Evolutionary conservation across 2,888 invertebrate genomes (phyloP), one percentile per base, ranked within the genome.

Genomic region (Calameuta idolon): DNA sequence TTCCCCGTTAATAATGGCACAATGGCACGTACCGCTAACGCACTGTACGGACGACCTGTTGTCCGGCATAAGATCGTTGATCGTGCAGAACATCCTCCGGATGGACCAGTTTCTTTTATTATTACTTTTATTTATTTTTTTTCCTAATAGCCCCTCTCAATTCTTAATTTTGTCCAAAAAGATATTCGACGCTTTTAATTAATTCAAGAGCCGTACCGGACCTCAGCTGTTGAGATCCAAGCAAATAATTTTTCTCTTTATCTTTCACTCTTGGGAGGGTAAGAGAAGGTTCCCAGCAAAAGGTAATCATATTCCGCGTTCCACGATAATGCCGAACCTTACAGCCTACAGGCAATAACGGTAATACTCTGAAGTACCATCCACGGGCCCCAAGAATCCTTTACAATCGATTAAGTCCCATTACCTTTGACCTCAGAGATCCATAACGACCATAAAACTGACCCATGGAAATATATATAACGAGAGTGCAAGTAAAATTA

Each of bases 271-370:
- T 55, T 23, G 55, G 5, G 23, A 55, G 76, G 76, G 37, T 79
- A 74, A 74, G 79, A 76, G 74, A 76, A 75, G 76, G 80, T 84
- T 84, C 85, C 82, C 87, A 88, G 85, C 84, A 85, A 85, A 87
- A 88, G 86, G 86, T 90, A 90, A 90, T 90, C 90, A 89, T 89
- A 91, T 90, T 90, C 90, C 89, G 89, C 89, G 88, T 89, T 90
- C 89, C 90, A 87, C 86, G 88, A 85, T 89, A 89, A 90, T 90
- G 86, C 87, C 85, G 86, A 89, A 88, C 88, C 55, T 86, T 86
- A 89, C 85, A 88, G 90, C 90, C 90, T 87, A 85, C 84, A 84
- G 90, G 87, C 88, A 83, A 83, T 90, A 90, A 90, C 90, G 90
- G 90, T 75, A 76, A 73, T 71, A 23, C 55, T 2, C 55, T 55